Conservation (phyloP, 1,140 invertebrate genomes). For the Pseudomyrmex dendroicus region DNA sequence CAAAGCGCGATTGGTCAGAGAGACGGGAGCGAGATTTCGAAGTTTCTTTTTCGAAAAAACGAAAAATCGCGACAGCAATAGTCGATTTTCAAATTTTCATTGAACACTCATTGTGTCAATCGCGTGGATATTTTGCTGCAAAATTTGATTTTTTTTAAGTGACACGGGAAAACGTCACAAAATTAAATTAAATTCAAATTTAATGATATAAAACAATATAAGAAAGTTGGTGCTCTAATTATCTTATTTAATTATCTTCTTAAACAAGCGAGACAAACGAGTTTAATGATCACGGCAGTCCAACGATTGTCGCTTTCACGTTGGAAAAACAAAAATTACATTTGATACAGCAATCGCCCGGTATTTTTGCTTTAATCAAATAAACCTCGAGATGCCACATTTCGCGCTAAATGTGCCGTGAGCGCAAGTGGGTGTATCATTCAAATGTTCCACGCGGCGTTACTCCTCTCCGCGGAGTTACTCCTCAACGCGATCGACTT, state of each 20-base stretch:
- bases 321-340: neutral
- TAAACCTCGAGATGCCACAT: neutral
- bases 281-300: too few species aligned
- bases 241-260: neutral
- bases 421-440: neutral
- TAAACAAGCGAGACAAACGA: neutral
- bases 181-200: slow-evolving; percentile 25
- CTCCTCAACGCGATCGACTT: neutral
- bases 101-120: neutral
- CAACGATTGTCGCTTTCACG: neutral
- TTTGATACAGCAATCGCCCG: neutral
- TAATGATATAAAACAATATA: neutral
- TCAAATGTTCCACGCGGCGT: neutral
- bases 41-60: neutral
- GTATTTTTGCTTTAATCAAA: slow-evolving; percentile 16
- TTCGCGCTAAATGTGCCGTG: slow-evolving; percentile 13
- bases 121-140: too few species aligned
- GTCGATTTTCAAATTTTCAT: too few species aligned
- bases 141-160: too few species aligned
- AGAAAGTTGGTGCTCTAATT: neutral
- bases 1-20: slow-evolving; percentile 5
- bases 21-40: neutral
- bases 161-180: too few species aligned
- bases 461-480: neutral
- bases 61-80: too few species aligned